A percentile compares a stretch with the other conserved stretches of the same genome.
phyloP scores from a whole-genome alignment of 1,140 invertebrate species.

The Odontomachus brunneus region DNA sequence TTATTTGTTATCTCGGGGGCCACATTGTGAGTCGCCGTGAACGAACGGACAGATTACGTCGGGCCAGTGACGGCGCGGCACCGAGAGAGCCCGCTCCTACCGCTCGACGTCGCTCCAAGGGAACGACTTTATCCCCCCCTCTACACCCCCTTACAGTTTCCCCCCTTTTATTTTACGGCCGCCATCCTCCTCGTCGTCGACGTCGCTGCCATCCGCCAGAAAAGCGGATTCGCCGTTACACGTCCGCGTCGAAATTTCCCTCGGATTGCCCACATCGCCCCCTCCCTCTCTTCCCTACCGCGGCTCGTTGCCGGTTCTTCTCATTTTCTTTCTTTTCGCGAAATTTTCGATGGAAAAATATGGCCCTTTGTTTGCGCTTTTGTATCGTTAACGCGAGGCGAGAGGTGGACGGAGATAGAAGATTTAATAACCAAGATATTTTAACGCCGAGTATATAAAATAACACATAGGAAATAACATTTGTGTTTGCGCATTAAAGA shows the following conservation, averaged over 20 bases:
- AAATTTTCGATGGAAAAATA: conserved; percentile 60
- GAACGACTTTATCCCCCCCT: conserved; percentile 66
- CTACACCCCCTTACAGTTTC: background rate
- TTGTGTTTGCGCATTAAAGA: too few species aligned
- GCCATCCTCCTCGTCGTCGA: conserved; percentile 53
- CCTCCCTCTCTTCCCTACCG: background rate
- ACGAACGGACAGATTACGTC: conserved; percentile 85
- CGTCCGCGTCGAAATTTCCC: conserved; percentile 62
- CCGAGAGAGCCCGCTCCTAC: conserved; percentile 78
- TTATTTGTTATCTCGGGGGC: conserved; percentile 86
- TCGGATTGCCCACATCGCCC: conserved; percentile 41
- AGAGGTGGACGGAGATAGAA: background rate
- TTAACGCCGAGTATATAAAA: background rate
- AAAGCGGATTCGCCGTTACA: conserved; percentile 74
- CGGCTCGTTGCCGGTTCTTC: background rate
- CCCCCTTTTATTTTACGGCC: conserved; percentile 65
- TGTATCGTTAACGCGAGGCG: background rate
- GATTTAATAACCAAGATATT: conserved; percentile 12
- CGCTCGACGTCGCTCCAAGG: conserved; percentile 41
- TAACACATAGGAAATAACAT: background rate
- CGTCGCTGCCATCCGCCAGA: conserved; percentile 68
- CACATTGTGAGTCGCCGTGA: conserved; percentile 86
- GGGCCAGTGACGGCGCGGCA: conserved; percentile 83
- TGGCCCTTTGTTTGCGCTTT: conserved; percentile 54
- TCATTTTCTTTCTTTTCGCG: conserved; percentile 46